phyloP scores from a whole-genome alignment of 2,888 invertebrate genomes.

The Pseudoips prasinana region DNA sequence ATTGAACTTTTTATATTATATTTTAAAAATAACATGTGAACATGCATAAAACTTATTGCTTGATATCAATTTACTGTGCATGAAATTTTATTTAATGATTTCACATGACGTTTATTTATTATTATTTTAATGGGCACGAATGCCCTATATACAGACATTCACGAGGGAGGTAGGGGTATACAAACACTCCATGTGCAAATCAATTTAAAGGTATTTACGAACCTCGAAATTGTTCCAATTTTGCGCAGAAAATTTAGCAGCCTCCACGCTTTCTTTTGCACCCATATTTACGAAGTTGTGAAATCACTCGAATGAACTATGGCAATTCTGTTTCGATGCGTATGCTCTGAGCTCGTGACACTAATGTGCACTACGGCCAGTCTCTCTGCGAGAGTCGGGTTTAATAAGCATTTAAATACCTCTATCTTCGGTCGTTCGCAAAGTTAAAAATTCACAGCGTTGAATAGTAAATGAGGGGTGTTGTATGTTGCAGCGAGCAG shows the following conservation, averaged over 20 bases:
- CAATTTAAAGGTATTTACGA: constrained; percentile 79
- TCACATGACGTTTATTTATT: constrained; percentile 43
- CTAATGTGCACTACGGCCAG: constrained; percentile 72
- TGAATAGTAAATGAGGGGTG: constrained; percentile 75
- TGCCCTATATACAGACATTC: constrained; percentile 64
- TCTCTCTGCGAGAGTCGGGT: constrained; percentile 63
- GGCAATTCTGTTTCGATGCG: constrained; percentile 72
- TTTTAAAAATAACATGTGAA: constrained; percentile 46
- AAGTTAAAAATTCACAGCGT: constrained; percentile 76
- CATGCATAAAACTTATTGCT: constrained; percentile 62
- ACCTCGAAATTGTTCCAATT: constrained; percentile 92
- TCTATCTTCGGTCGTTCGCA: constrained; percentile 68
- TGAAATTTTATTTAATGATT: constrained; percentile 48
- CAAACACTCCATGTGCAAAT: constrained; percentile 81
- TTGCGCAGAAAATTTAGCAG: constrained; percentile 90
- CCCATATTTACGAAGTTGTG: constrained; percentile 84
- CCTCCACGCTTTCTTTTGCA: constrained; percentile 91
- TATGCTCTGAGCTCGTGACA: constrained; percentile 74
- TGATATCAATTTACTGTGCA: constrained; percentile 62
- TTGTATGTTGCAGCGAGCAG: constrained; percentile 65
- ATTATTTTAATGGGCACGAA: constrained; percentile 46
- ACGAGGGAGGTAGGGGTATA: constrained; percentile 70
- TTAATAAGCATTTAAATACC: constrained; percentile 75
- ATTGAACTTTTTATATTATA: constrained; percentile 20
- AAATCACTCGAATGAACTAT: constrained; percentile 76